A percentile compares a stretch with the other conserved stretches of the same genome.
Evolutionary conservation across 1,140 invertebrate species (phyloP).

Genomic region (Pseudomyrmex sp.): DNA sequence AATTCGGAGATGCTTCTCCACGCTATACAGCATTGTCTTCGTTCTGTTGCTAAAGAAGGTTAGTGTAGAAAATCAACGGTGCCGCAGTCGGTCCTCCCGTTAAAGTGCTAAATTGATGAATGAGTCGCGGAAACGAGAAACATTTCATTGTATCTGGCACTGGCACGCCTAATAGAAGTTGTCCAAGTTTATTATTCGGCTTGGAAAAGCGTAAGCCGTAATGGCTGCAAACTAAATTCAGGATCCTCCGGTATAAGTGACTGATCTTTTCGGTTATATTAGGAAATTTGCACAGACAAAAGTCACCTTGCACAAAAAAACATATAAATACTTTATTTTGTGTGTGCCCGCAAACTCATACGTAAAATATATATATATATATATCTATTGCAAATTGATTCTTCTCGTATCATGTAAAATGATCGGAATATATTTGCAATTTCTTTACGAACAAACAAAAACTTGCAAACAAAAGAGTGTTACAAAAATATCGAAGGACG

Average conservation of each 20-base stretch:
- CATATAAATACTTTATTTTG: slow-evolving; percentile 20
- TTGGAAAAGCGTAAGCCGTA: slow-evolving; percentile 70
- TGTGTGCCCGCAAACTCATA: background rate
- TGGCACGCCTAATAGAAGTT: slow-evolving; percentile 82
- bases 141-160: slow-evolving; percentile 74
- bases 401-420: background rate
- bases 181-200: slow-evolving; percentile 82
- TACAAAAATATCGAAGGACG: slow-evolving; percentile 13
- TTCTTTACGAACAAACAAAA: background rate
- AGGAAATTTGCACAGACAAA: slow-evolving; percentile 19
- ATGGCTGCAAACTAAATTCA: slow-evolving; percentile 66
- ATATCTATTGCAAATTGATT: background rate
- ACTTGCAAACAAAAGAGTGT: background rate
- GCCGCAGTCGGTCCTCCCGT: slow-evolving; percentile 53
- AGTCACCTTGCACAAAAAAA: background rate
- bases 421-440: background rate
- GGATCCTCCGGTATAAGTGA: slow-evolving; percentile 65
- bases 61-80: slow-evolving; percentile 62
- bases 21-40: slow-evolving; percentile 3
- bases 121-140: slow-evolving; percentile 79
- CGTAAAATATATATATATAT: background rate
- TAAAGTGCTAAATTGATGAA: slow-evolving; percentile 84
- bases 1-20: background rate
- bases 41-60: slow-evolving; percentile 26
- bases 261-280: slow-evolving; percentile 65